These are phyloP conservation scores for Fissipunctia ypsillon DNA, from an alignment of 2,888 invertebrate species.

Conservation along the genomic window DNA sequence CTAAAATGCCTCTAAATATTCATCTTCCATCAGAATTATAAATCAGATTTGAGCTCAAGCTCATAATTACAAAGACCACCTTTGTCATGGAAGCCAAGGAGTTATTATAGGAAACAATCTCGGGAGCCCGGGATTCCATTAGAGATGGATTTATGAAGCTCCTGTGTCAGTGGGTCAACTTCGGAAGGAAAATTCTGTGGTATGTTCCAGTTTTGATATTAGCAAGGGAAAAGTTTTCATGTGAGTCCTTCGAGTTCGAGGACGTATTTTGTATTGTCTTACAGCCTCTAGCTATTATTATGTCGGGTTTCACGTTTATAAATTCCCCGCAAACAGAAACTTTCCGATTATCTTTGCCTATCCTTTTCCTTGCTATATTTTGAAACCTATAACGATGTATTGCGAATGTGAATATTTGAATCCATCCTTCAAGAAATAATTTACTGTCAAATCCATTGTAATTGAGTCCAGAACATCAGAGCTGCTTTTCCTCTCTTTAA, in stretches of 20 bases:
- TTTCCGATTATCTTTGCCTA: too few species aligned
- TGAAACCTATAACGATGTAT: not conserved
- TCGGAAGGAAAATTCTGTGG: slow-evolving; percentile 9
- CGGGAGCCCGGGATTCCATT: slow-evolving; percentile 47
- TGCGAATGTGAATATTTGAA: not conserved
- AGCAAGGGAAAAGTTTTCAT: slow-evolving; percentile 10
- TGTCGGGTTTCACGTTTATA: not conserved
- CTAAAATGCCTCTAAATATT: slow-evolving; percentile 45
- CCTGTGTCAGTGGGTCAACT: slow-evolving; percentile 49
- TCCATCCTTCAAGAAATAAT: too few species aligned
- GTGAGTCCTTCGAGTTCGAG: not conserved
- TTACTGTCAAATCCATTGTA: not conserved
- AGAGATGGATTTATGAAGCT: slow-evolving; percentile 53
- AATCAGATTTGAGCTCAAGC: slow-evolving; percentile 44
- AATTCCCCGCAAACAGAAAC: not conserved
- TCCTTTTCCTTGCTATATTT: not conserved
- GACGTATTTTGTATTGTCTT: not conserved
- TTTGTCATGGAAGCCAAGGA: slow-evolving; percentile 51
- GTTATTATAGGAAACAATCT: slow-evolving; percentile 63
- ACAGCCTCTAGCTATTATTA: not conserved
- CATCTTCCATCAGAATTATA: slow-evolving; percentile 30
- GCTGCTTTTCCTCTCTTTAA: not conserved
- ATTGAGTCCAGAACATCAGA: not conserved
- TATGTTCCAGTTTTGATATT: slow-evolving; percentile 4
- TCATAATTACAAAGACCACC: slow-evolving; percentile 60